phyloP scores from a whole-genome alignment of 2,888 invertebrate genomes.

The Heliconius ethilla region DNA sequence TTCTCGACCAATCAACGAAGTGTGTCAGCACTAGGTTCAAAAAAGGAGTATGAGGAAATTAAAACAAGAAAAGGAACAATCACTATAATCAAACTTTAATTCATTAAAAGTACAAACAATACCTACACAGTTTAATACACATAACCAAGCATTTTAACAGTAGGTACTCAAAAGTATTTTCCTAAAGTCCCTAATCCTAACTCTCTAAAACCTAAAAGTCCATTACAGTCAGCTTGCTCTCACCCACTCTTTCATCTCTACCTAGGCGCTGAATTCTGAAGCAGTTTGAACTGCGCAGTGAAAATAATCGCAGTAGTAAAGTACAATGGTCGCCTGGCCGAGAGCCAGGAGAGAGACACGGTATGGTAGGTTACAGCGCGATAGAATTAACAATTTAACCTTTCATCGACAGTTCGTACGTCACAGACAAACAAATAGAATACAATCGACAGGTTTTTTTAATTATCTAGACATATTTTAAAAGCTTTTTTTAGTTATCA shows the following conservation, averaged over 20 bases:
- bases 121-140: neutral
- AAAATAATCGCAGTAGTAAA: conserved; percentile 14
- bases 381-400: conserved; percentile 17
- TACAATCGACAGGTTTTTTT: conserved; percentile 31
- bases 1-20: too few relatives aligned
- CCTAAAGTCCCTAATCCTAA: too few relatives aligned
- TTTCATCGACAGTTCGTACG: conserved; percentile 5
- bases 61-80: neutral
- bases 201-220: conserved; percentile 60
- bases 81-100: too few relatives aligned
- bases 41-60: too few relatives aligned
- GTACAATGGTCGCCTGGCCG: conserved; percentile 10
- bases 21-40: too few relatives aligned
- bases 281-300: conserved; percentile 17
- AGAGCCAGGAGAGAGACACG: neutral
- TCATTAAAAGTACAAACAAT: too few relatives aligned
- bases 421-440: conserved; percentile 45
- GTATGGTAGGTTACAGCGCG: neutral
- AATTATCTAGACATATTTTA: neutral
- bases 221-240: conserved; percentile 65
- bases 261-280: conserved; percentile 42
- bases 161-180: too few relatives aligned
- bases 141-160: too few relatives aligned
- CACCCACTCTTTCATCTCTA: conserved; percentile 69
- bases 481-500: too few relatives aligned